Conservation (phyloP, 2,113 vertebrate genomes). For the Notarius quadriscutis region DNA sequence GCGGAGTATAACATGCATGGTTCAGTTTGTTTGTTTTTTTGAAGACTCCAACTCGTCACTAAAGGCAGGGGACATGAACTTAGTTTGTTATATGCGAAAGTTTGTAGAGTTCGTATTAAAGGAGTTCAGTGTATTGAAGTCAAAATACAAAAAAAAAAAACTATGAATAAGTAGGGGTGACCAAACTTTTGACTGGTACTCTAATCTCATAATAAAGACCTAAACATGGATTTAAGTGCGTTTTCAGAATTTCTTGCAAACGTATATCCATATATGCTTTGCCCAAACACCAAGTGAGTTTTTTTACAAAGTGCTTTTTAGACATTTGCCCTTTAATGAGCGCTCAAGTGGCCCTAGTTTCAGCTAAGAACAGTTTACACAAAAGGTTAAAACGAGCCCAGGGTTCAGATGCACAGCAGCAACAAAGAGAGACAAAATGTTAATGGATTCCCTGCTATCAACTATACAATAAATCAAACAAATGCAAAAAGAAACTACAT, state of each 20-base stretch:
- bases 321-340: conserved; percentile 44
- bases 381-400: conserved; percentile 26
- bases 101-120: too few relatives aligned
- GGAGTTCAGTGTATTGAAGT: not conserved
- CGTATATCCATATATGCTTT: conserved; percentile 16
- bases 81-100: too few relatives aligned
- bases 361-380: conserved; percentile 9
- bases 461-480: conserved; percentile 38
- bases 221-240: not conserved
- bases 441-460: conserved; percentile 30
- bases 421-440: conserved; percentile 15
- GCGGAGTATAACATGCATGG: too few relatives aligned
- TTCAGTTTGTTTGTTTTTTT: too few relatives aligned
- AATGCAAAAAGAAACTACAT: conserved; percentile 39
- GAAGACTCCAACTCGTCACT: too few relatives aligned
- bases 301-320: not conserved
- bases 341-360: conserved; percentile 27
- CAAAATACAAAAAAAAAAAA: too few relatives aligned
- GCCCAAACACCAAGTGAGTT: not conserved
- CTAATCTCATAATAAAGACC: not conserved
- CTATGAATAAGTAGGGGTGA: too few relatives aligned
- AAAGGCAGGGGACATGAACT: too few relatives aligned
- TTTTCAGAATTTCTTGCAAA: conserved; percentile 13
- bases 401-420: conserved; percentile 27
- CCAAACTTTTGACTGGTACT: too few relatives aligned